Conservation (phyloP, 2,113 vertebrate genomes). For the Psittacus erithacus region DNA sequence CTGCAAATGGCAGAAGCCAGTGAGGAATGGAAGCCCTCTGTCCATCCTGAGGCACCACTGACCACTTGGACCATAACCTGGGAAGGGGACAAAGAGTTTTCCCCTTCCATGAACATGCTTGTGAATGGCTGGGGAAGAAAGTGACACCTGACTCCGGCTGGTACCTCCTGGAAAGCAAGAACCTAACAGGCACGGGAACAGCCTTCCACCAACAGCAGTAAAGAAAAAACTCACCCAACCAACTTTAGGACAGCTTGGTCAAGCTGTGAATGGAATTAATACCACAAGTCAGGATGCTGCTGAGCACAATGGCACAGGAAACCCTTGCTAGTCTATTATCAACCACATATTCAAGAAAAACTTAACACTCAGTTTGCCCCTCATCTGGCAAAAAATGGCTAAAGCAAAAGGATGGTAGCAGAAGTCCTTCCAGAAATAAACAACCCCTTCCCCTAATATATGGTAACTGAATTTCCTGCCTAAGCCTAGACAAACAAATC, state of each 20-base stretch:
- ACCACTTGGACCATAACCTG: not conserved
- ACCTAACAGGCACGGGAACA: not conserved
- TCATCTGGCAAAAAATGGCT: not conserved
- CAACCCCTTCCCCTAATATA: not conserved
- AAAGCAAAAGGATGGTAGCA: not conserved
- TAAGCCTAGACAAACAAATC: not conserved
- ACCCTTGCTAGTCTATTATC: not conserved
- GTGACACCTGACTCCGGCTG: accelerated
- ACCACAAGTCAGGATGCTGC: not conserved
- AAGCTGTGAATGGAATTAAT: not conserved
- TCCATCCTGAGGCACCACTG: not conserved
- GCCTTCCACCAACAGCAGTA: not conserved
- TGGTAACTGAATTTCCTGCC: accelerated
- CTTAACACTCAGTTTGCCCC: not conserved
- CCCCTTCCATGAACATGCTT: not conserved
- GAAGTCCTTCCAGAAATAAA: not conserved
- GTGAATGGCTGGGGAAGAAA: accelerated
- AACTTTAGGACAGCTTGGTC: not conserved
- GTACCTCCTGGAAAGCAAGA: not conserved
- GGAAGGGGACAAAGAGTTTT: not conserved
- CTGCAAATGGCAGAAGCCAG: not conserved
- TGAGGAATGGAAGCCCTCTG: not conserved
- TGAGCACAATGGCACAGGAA: not conserved
- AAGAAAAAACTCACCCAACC: not conserved
- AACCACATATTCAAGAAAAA: not conserved